Percentiles rank a stretch among this genome's conserved stretches.
These are phyloP conservation scores for Synodontis membranacea DNA, from an alignment of 2,113 vertebrate genomes.

Conservation along the genomic window DNA sequence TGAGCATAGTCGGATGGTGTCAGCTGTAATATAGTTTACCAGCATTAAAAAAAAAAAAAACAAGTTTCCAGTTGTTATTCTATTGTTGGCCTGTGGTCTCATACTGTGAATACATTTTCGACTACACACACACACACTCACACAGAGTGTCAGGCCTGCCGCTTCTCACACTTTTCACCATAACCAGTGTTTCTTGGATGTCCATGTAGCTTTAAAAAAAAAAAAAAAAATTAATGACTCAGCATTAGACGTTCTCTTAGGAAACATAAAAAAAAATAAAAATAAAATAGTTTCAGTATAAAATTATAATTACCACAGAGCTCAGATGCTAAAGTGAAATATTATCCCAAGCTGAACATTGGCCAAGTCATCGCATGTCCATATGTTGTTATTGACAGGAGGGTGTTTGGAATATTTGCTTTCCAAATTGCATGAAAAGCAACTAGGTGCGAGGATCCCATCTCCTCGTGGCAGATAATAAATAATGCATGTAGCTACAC, in stretches of 20 bases:
- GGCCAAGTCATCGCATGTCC: not conserved
- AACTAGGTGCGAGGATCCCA: not conserved
- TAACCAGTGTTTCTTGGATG: not conserved
- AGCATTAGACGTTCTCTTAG: not conserved
- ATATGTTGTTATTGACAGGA: not conserved
- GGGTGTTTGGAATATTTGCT: constrained; percentile 11
- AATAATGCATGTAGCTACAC: constrained; percentile 21
- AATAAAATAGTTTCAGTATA: not conserved
- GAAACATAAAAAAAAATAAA: not conserved
- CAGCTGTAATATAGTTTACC: constrained; percentile 15
- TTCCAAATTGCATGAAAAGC: constrained; percentile 18
- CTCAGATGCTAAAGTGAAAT: constrained; percentile 1
- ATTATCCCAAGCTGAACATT: not conserved
- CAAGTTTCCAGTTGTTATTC: constrained; percentile 30
- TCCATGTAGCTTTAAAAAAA: constrained; percentile 6
- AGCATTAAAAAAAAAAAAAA: constrained; percentile 9
- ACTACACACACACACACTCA: constrained; percentile 17
- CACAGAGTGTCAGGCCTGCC: not conserved
- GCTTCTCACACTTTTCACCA: constrained; percentile 22
- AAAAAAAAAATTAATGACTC: not conserved
- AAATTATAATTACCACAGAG: not conserved
- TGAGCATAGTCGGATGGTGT: not conserved
- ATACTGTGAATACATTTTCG: constrained; percentile 21
- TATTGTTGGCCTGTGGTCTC: constrained; percentile 17
- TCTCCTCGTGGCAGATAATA: constrained; percentile 6